These are phyloP conservation scores for Intellagama lesueurii DNA, from an alignment of 2,797 vertebrate genomes.

Conservation along the genomic window DNA sequence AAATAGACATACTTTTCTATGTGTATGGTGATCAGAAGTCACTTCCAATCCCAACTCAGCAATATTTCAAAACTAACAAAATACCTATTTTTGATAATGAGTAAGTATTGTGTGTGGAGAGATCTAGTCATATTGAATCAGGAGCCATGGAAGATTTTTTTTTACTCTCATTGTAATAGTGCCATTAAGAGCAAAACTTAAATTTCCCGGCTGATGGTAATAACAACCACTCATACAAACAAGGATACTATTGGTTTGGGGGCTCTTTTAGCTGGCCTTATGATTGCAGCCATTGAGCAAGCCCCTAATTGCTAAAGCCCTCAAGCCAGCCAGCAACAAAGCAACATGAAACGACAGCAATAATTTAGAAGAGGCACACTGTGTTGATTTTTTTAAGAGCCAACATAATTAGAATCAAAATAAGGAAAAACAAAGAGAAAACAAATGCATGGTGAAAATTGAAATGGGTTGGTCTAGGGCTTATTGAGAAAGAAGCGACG, in stretches of 20 bases:
- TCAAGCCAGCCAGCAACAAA: not conserved
- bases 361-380: not conserved
- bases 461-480: no score
- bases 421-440: not conserved
- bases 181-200: not conserved
- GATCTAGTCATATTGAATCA: not conserved
- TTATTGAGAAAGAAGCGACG: not conserved
- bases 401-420: not conserved
- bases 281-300: not conserved
- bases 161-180: not conserved
- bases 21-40: not conserved
- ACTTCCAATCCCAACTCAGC: conserved; percentile 16
- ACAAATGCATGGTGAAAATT: not conserved
- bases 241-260: not conserved
- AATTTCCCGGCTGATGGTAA: not conserved
- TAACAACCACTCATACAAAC: not conserved
- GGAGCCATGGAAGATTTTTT: no score
- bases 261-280: not conserved
- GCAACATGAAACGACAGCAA: not conserved
- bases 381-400: not conserved
- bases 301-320: not conserved
- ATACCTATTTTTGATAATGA: conserved; percentile 34
- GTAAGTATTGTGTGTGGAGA: conserved; percentile 25
- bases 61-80: conserved; percentile 29
- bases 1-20: conserved; percentile 38